Percentiles rank a stretch among this genome's conserved stretches.
Conservation (phyloP, 2,888 invertebrate genomes). For the Limnephilus lunatus region DNA sequence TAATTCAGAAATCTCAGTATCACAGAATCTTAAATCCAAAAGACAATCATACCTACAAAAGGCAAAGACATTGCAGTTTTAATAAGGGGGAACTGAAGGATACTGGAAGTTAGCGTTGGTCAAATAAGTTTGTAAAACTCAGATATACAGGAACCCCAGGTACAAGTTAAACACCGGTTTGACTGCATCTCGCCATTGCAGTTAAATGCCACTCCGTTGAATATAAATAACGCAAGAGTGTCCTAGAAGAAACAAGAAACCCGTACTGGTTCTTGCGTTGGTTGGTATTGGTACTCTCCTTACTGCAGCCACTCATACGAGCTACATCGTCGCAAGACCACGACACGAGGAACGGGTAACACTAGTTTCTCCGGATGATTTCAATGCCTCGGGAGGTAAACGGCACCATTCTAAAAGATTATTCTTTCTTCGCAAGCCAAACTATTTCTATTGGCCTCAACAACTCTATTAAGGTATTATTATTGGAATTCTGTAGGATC, state of each 20-base stretch:
- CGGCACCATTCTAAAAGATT: neutral
- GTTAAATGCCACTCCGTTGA: neutral
- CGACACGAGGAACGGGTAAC: neutral
- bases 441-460: neutral
- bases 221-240: neutral
- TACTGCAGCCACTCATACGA: neutral
- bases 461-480: conserved; percentile 2
- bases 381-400: neutral
- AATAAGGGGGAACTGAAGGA: too few species aligned
- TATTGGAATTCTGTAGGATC: neutral
- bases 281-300: neutral
- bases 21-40: too few species aligned
- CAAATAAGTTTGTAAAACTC: neutral
- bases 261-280: neutral
- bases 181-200: neutral
- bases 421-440: neutral
- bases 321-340: neutral
- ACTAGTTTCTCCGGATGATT: neutral
- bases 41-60: too few species aligned
- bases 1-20: too few species aligned
- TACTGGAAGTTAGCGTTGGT: neutral
- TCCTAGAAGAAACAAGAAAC: neutral
- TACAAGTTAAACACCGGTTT: neutral
- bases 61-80: too few species aligned
- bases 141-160: neutral